phyloP scores from a whole-genome alignment of 2,113 vertebrate species.

The Dicrurus megarhynchus region DNA sequence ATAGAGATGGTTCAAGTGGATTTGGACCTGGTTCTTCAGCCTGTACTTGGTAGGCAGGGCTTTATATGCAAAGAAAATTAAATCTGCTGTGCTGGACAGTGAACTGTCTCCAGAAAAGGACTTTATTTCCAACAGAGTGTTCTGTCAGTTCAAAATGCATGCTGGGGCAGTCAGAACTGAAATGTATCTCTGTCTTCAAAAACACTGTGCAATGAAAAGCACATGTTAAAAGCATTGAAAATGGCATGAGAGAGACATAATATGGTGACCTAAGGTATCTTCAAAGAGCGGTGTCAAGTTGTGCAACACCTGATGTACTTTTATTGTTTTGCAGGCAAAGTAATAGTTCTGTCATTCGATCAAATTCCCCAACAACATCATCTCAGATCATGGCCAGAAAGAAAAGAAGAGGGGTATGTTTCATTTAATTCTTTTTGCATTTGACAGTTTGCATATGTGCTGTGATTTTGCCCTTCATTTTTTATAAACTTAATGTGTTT shows the following conservation, averaged over 20 bases:
- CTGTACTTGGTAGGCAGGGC: not conserved
- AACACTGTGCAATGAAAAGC: not conserved
- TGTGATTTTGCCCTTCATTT: slow-evolving; percentile 32
- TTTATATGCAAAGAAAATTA: not conserved
- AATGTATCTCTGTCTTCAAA: not conserved
- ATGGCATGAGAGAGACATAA: not conserved
- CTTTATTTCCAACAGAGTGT: not conserved
- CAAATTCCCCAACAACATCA: slow-evolving; percentile 86
- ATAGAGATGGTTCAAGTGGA: not conserved
- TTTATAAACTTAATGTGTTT: slow-evolving; percentile 52
- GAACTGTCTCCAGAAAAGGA: not conserved
- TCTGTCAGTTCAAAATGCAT: not conserved
- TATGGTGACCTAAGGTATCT: not conserved
- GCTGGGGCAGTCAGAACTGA: not conserved
- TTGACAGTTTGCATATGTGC: not conserved
- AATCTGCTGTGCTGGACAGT: not conserved
- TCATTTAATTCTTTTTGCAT: not conserved
- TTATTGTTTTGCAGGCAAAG: slow-evolving; percentile 75
- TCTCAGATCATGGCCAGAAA: slow-evolving; percentile 93
- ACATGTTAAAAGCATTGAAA: not conserved
- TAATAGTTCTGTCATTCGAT: slow-evolving; percentile 79
- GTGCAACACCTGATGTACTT: slow-evolving; percentile 54
- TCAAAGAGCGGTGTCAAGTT: not conserved
- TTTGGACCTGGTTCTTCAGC: not conserved
- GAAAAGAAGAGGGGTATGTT: slow-evolving; percentile 86